These are phyloP conservation scores for Drosophila subsilvestris DNA, from an alignment of 2,888 invertebrate species.

Conservation along the genomic window DNA sequence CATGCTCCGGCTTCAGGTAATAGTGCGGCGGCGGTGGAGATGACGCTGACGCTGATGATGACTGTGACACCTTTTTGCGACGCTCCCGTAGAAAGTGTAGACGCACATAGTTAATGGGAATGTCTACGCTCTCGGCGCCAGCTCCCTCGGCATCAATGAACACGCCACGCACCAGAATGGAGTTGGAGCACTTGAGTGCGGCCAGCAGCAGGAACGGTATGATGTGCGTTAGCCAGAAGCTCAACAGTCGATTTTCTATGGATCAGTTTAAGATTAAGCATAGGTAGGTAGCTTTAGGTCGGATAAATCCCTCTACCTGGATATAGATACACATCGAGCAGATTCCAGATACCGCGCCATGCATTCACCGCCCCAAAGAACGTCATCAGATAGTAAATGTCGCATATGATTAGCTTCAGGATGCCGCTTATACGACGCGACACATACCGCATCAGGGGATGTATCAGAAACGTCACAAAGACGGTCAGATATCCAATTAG, in stretches of 20 bases:
- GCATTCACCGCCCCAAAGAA: slow-evolving; percentile 93
- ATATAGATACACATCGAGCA: slow-evolving; percentile 91
- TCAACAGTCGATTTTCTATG: slow-evolving; percentile 88
- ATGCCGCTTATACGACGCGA: slow-evolving; percentile 89
- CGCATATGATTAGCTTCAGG: slow-evolving; percentile 89
- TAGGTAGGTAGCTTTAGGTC: background rate
- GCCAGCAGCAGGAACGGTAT: slow-evolving; percentile 90
- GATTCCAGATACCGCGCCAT: slow-evolving; percentile 94
- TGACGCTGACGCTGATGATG: slow-evolving; percentile 22
- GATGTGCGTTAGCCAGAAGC: slow-evolving; percentile 92
- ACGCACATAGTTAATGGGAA: slow-evolving; percentile 93
- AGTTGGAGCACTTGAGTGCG: slow-evolving; percentile 93
- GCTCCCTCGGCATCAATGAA: slow-evolving; percentile 94
- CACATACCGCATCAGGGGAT: slow-evolving; percentile 89
- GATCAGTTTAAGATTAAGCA: background rate
- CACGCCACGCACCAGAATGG: slow-evolving; percentile 93
- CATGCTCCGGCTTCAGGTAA: slow-evolving; percentile 62
- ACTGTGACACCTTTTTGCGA: slow-evolving; percentile 85
- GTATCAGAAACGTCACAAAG: slow-evolving; percentile 89
- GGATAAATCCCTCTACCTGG: slow-evolving; percentile 85
- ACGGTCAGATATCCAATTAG: slow-evolving; percentile 90
- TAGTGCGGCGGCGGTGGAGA: slow-evolving; percentile 58
- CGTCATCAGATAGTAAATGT: slow-evolving; percentile 90
- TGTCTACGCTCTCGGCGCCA: slow-evolving; percentile 92
- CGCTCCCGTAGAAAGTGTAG: slow-evolving; percentile 90